These are phyloP conservation scores for Sporophila hypoxantha DNA, from an alignment of 2,113 vertebrate species.

Conservation along the genomic window DNA sequence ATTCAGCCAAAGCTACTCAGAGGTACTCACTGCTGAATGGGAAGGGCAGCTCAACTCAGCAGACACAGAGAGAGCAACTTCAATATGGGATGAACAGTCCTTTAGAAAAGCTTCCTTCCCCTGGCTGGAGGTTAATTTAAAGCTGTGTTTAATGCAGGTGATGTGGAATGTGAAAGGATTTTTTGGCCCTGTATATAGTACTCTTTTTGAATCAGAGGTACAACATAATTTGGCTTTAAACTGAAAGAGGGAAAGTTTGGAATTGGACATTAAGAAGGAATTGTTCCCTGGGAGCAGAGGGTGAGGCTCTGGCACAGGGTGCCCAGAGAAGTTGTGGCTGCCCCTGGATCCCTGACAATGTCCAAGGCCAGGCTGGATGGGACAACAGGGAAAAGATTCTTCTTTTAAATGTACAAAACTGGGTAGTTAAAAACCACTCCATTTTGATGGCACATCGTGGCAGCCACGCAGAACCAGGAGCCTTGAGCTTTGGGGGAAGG, in stretches of 20 bases:
- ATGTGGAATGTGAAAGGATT: neutral
- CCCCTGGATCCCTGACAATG: neutral
- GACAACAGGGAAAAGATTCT: neutral
- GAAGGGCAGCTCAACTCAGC: neutral
- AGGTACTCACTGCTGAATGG: neutral
- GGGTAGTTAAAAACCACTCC: neutral
- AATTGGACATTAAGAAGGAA: neutral
- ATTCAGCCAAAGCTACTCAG: neutral
- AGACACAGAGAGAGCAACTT: neutral
- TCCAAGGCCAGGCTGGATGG: neutral
- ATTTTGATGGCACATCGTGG: neutral
- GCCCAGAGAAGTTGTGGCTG: neutral
- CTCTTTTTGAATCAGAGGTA: neutral
- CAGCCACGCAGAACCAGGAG: neutral
- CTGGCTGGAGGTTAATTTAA: neutral
- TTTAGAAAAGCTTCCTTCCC: neutral
- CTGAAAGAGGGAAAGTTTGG: neutral
- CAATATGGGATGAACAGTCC: neutral
- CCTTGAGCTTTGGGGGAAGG: neutral
- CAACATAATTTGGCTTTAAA: neutral
- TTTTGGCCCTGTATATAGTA: neutral
- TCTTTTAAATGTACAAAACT: neutral
- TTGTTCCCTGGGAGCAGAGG: neutral
- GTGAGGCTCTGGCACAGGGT: neutral
- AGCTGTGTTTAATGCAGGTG: neutral